Conservation (phyloP, 2,888 invertebrate genomes). For the Gisinianus flammeolus region DNA sequence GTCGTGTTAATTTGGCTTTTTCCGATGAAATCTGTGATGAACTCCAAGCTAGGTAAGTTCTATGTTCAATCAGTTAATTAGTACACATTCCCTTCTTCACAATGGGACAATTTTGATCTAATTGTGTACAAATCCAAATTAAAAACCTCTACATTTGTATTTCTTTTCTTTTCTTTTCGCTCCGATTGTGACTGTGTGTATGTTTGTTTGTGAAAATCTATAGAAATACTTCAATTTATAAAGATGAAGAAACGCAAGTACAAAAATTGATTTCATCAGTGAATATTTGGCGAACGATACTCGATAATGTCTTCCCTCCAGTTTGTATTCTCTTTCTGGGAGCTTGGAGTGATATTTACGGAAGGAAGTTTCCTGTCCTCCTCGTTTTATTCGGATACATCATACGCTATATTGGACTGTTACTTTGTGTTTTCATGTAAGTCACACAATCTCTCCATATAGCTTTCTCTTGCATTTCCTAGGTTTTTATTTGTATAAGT, state of each 20-base stretch:
- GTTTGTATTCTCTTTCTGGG: slow-evolving; percentile 55
- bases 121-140: not conserved
- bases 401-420: slow-evolving; percentile 48
- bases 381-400: slow-evolving; percentile 52
- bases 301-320: slow-evolving; percentile 58
- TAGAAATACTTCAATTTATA: slow-evolving; percentile 27
- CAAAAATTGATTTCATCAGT: slow-evolving; percentile 53
- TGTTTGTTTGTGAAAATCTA: not conserved
- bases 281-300: slow-evolving; percentile 51
- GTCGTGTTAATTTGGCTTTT: slow-evolving; percentile 49
- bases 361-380: slow-evolving; percentile 56
- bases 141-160: not conserved
- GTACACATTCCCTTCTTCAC: too few relatives aligned
- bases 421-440: too few relatives aligned
- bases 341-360: slow-evolving; percentile 57
- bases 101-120: not conserved
- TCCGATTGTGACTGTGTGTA: not conserved
- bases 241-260: slow-evolving; percentile 46
- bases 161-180: not conserved
- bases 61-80: not conserved
- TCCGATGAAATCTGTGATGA: slow-evolving; percentile 49
- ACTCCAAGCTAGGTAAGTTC: slow-evolving; percentile 25
- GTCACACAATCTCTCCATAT: not conserved
- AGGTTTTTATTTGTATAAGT: too few relatives aligned
- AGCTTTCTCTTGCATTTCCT: not conserved